These are phyloP conservation scores for Lapara coniferarum DNA, from an alignment of 2,888 invertebrate genomes.

Conservation along the genomic window DNA sequence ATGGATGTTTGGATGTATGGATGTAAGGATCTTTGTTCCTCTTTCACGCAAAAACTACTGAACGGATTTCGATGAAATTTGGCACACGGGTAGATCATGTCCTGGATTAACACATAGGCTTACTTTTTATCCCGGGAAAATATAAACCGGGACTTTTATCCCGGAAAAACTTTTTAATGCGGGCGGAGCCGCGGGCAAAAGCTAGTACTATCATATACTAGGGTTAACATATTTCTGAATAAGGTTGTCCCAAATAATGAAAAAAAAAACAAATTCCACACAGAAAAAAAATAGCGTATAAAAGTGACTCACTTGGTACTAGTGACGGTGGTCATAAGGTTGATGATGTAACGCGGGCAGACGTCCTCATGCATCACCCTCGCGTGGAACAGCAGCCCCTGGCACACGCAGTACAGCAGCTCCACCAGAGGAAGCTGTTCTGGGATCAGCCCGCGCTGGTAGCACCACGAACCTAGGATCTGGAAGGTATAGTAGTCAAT, in stretches of 20 bases:
- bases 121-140: too few species aligned
- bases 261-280: slow-evolving; percentile 22
- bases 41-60: too few species aligned
- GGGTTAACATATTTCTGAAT: too few species aligned
- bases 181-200: too few species aligned
- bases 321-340: slow-evolving; percentile 79
- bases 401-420: slow-evolving; percentile 79
- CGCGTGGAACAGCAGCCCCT: slow-evolving; percentile 80
- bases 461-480: slow-evolving; percentile 73
- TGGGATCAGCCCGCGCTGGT: slow-evolving; percentile 69
- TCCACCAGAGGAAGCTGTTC: slow-evolving; percentile 70
- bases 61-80: too few species aligned
- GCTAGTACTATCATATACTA: too few species aligned
- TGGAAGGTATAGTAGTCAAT: slow-evolving; percentile 37
- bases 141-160: too few species aligned
- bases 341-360: slow-evolving; percentile 81
- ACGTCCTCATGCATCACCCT: slow-evolving; percentile 79
- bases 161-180: too few species aligned
- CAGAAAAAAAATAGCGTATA: background rate
- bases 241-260: background rate
- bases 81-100: too few species aligned
- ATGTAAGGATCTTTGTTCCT: too few species aligned
- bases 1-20: too few species aligned
- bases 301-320: slow-evolving; percentile 70
- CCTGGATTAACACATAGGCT: too few species aligned